Base-by-base conservation (phyloP, 2,113 vertebrate species). In the Periophthalmus modestus region DNA sequence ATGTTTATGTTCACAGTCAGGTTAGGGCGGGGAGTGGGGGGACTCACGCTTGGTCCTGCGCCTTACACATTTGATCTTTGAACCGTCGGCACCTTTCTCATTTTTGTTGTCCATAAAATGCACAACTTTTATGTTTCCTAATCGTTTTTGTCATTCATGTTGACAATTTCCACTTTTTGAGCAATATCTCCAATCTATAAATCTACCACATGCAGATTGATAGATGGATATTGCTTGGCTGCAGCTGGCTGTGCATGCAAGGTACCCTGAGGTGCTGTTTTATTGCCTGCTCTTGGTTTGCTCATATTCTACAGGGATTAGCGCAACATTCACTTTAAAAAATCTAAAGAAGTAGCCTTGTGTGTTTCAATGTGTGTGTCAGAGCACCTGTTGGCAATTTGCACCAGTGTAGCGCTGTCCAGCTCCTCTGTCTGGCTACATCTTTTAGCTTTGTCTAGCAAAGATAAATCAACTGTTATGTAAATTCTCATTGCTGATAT, bases 1-100 rank as follows among this genome's bases (percentile, higher is more conserved):
- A 36, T 82, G 70, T 85, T 86, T 86, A 74, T 77, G 71, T 77
- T 82, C 58, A 50, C 28, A 50, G 75, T 80, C 74, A 71, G 72
- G 67, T 78, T 71, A 39, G 57, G 70, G 55, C 43, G 79, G 70
- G 63, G 76, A 69, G 57, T 23, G 47, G 57, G 70, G 48, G 58
- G 79, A 54, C 18, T 55, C 68, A 82, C 70, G 19, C 59, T 62
- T 50, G 54, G 69, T 75, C 69, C 58, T 24, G 34, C 67, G 46
- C 65, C 33, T 62, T 54, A 54, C 77, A 78, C 75, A 1, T 66
- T 58, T 63, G 57, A 74, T 36, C 65, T 70, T 39, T 87, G 68
- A 72, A 62, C 63, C 72, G 2, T 61, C 14, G 14, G 69, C 74
- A 77, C 55, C 58, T 71, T 69, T 65, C 19, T 36, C 39, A 16